Evolutionary conservation across 2,888 invertebrate species (phyloP).

Genomic region (Caenorhabditis sinica): DNA sequence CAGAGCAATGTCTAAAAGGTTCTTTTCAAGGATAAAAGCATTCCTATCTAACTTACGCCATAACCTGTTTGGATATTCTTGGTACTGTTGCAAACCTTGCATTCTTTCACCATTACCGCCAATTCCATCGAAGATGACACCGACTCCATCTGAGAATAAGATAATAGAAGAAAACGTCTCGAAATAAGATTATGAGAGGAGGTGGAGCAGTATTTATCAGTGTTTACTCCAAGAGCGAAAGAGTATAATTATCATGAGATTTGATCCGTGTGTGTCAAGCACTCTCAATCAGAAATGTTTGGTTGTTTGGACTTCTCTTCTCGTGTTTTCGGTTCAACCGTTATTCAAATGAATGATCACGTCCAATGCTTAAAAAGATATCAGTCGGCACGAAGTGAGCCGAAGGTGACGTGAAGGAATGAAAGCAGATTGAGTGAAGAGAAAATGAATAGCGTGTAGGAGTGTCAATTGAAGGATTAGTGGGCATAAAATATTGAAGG

Average conservation of each 20-base stretch:
- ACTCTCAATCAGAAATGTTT: neutral
- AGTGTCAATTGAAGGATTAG: neutral
- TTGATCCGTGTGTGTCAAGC: neutral
- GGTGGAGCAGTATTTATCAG: slow-evolving; percentile 2
- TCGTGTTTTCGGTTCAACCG: neutral
- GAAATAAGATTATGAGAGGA: neutral
- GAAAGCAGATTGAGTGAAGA: neutral
- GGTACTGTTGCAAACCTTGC: neutral
- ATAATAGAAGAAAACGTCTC: neutral
- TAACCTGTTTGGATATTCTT: neutral
- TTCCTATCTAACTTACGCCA: neutral
- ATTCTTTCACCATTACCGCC: neutral
- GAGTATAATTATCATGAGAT: neutral
- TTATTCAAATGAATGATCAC: neutral
- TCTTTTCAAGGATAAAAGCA: neutral
- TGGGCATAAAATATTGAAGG: too few species aligned
- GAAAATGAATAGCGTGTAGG: neutral
- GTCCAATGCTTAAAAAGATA: neutral
- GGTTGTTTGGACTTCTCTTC: neutral
- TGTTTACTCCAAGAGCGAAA: neutral
- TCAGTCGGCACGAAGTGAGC: neutral
- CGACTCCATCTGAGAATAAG: too few species aligned
- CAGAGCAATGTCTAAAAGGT: neutral
- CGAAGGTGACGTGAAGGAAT: neutral
- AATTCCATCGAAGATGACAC: too few species aligned